Evolutionary conservation across 2,797 vertebrate species (phyloP).

Genomic region (Poeciliopsis presidionis): DNA sequence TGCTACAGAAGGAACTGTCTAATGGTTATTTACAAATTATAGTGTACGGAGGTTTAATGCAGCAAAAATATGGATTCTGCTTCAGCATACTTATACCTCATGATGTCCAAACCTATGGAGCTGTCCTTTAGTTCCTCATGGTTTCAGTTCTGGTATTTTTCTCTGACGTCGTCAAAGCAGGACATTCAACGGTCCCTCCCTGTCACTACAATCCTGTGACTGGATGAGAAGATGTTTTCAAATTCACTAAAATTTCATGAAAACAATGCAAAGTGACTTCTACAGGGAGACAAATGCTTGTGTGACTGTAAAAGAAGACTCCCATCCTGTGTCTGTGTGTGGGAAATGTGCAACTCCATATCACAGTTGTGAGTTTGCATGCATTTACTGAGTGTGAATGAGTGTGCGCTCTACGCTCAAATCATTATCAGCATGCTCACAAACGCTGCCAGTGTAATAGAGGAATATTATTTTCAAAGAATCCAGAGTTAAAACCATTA

Average conservation of each 20-base stretch:
- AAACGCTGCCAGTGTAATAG: neutral
- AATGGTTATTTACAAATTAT: neutral
- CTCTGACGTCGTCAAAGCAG: neutral
- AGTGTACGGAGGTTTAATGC: neutral
- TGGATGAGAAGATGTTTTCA: neutral
- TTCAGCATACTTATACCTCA: neutral
- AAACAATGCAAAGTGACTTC: neutral
- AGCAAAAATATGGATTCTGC: neutral
- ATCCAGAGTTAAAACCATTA: neutral
- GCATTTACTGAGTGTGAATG: neutral
- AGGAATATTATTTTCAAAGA: neutral
- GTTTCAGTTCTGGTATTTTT: neutral
- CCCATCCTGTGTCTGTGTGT: neutral
- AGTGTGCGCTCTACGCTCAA: neutral
- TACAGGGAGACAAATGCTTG: neutral
- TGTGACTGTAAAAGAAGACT: constrained; percentile 1
- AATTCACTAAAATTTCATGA: neutral
- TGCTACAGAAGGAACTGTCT: neutral
- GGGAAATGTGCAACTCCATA: neutral
- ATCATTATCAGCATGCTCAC: neutral
- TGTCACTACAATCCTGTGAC: neutral
- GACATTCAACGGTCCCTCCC: neutral
- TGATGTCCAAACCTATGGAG: neutral
- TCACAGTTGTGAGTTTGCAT: neutral
- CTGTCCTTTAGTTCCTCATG: neutral